Evolutionary conservation across 2,888 invertebrate species (phyloP).

Genomic region (Machimus atricapillus): DNA sequence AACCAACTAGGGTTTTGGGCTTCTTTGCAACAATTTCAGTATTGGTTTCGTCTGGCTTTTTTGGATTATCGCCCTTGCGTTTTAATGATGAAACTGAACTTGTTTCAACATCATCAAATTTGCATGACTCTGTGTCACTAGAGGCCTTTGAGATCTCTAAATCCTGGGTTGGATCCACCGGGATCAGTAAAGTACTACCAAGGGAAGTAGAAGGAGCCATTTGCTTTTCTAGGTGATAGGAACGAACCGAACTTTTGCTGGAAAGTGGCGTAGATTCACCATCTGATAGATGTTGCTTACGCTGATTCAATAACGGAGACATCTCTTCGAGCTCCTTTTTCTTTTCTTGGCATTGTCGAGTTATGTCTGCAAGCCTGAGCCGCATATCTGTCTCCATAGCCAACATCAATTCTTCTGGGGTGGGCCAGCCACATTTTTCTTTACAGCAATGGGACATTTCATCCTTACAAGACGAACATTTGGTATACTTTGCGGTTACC

Average conservation of each 20-base stretch:
- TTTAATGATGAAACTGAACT: slow-evolving; percentile 66
- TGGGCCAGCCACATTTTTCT: slow-evolving; percentile 59
- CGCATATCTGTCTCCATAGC: slow-evolving; percentile 84
- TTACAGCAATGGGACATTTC: slow-evolving; percentile 46
- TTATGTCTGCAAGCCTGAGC: slow-evolving; percentile 79
- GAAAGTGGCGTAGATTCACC: slow-evolving; percentile 45
- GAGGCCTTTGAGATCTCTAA: slow-evolving; percentile 49
- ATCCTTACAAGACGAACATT: slow-evolving; percentile 52
- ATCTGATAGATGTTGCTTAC: slow-evolving; percentile 36
- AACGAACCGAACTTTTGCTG: slow-evolving; percentile 41
- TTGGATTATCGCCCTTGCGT: slow-evolving; percentile 79
- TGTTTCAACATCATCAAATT: slow-evolving; percentile 50
- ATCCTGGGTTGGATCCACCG: slow-evolving; percentile 45
- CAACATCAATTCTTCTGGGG: slow-evolving; percentile 70
- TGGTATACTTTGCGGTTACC: slow-evolving; percentile 51
- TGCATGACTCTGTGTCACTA: slow-evolving; percentile 53
- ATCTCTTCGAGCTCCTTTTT: slow-evolving; percentile 81
- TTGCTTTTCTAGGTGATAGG: slow-evolving; percentile 1
- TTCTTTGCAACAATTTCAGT: slow-evolving; percentile 86
- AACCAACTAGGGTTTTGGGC: slow-evolving; percentile 75
- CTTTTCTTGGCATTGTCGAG: slow-evolving; percentile 82
- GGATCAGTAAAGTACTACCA: slow-evolving; percentile 22
- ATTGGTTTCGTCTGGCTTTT: slow-evolving; percentile 71
- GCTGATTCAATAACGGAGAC: slow-evolving; percentile 46
- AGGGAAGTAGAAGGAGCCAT: slow-evolving; percentile 18